Percentiles rank a stretch among this genome's conserved stretches.
phyloP scores from a whole-genome alignment of 2,113 vertebrate genomes.

The Tychaedon coryphoeus region DNA sequence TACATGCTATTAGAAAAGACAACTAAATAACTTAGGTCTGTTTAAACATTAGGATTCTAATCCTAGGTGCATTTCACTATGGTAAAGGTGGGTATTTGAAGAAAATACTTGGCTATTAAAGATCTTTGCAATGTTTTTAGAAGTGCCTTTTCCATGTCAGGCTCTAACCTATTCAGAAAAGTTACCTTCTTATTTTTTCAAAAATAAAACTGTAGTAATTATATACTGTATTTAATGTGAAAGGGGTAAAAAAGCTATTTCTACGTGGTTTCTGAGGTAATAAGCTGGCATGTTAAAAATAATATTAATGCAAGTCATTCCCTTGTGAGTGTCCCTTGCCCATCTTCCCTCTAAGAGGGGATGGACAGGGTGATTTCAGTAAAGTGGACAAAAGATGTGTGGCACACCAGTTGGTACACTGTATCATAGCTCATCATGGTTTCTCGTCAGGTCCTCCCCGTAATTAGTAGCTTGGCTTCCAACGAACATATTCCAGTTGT shows the following conservation, averaged over 20 bases:
- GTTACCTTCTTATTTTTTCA: neutral
- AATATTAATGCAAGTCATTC: slow-evolving; percentile 14
- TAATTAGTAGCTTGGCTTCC: slow-evolving; percentile 99
- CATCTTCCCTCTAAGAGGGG: neutral
- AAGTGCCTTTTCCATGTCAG: neutral
- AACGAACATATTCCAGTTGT: slow-evolving; percentile 99
- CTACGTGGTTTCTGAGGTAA: slow-evolving; percentile 53
- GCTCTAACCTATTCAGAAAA: neutral
- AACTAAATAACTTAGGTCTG: neutral
- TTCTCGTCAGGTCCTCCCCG: slow-evolving; percentile 94
- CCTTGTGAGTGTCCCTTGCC: neutral
- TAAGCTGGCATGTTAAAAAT: slow-evolving; percentile 33
- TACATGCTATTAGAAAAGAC: neutral
- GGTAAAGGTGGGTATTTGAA: neutral
- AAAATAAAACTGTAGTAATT: slow-evolving; percentile 7
- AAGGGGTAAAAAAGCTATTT: slow-evolving; percentile 31
- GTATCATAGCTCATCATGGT: slow-evolving; percentile 92
- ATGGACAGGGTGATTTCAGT: neutral
- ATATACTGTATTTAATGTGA: slow-evolving; percentile 16
- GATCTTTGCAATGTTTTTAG: neutral
- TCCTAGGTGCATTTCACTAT: neutral
- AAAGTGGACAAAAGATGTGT: neutral
- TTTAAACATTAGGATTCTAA: slow-evolving; percentile 8
- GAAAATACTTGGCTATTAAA: neutral
- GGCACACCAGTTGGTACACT: neutral